Conservation (phyloP, 2,113 vertebrate genomes). For the Chrysochloris asiatica region DNA sequence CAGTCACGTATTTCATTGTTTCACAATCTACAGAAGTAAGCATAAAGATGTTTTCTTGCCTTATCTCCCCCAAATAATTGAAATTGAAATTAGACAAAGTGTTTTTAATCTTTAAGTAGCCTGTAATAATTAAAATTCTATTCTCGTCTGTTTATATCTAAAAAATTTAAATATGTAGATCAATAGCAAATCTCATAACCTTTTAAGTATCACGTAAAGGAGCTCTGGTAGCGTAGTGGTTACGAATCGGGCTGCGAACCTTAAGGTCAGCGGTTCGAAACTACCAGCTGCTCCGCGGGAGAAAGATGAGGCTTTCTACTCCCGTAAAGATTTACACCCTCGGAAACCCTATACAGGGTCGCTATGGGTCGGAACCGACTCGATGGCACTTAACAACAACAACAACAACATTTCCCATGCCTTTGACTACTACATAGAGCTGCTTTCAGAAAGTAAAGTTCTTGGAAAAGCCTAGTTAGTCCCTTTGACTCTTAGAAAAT, state of each 20-base stretch:
- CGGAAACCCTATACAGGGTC: no score
- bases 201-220: no score
- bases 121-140: background rate
- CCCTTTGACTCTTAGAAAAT: background rate
- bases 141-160: background rate
- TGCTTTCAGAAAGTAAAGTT: background rate
- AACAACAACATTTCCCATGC: background rate
- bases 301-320: no score
- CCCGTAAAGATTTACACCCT: no score
- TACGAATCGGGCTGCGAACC: no score
- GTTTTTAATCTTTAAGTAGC: constrained; percentile 5
- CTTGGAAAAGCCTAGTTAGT: background rate
- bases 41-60: background rate
- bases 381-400: no score
- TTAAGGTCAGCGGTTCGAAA: no score
- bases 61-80: background rate
- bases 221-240: no score
- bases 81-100: constrained; percentile 2
- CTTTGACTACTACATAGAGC: background rate
- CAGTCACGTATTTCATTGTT: background rate
- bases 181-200: background rate
- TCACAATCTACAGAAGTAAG: background rate
- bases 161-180: background rate
- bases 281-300: no score
- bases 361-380: no score